Evolutionary conservation across 1,140 invertebrate species (phyloP), one percentile per base, ranked within the genome.

Genomic region (Goniozus legneri): DNA sequence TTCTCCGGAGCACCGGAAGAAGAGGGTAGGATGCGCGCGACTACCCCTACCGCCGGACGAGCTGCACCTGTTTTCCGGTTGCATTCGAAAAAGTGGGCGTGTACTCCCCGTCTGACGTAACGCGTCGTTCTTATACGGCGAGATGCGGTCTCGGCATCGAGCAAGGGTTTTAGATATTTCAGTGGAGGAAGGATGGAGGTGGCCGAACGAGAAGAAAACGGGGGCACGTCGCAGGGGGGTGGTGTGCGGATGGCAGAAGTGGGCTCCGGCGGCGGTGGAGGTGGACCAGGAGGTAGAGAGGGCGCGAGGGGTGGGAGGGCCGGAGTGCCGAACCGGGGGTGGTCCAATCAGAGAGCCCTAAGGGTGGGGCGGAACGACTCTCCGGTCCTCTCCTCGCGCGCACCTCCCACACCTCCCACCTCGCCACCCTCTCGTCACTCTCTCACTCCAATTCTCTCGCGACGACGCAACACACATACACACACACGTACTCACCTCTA

Each of bases 281-380:
- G 57, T 61, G 44, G 45, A 54, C 34, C 40, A 51, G 32, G 44
- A 45, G 50, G 38, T 36, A 22, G 42, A 41, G 43, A 16, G 39
- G 13, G 46, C 36, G 46, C 52, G 52, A 49, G 57, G 50, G 52
- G 54, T 55, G 54, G 47, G 51, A 52, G 55, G 54, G 58, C 50
- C 47, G 50, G 58, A 59, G 54, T 53, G 39, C 48, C 40, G 47
- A 39, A 43, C 44, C 51, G 63, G 59, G 68, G 67, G 65, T 67
- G 67, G 70, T 74, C 73, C 73, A 75, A 75, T 75, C 69, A 72
- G 67, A 66, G 70, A 45, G 58, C 63, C 61, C 58, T 57, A 58
- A 56, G 67, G 68, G 67, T 70, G 64, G 61, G 67, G 71, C 67
- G 44, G 59, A 62, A 47, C 35, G 58, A 45, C n/a, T n/a, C 27